Evolutionary conservation across 2,797 vertebrate species (phyloP), one percentile per base, ranked within the genome.

Genomic region (Geotrypetes seraphini): DNA sequence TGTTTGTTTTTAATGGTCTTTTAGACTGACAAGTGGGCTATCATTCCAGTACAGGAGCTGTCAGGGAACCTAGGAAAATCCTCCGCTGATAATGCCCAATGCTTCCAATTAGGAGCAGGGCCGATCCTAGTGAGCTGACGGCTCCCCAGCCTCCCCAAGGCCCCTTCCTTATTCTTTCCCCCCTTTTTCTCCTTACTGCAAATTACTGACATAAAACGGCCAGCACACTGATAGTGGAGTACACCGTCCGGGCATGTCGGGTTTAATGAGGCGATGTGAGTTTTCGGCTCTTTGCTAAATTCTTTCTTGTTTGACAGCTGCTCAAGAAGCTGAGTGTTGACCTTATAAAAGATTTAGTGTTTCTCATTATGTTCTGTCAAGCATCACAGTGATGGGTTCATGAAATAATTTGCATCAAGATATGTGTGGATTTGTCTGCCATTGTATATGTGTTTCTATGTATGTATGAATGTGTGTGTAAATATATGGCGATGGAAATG

Each of bases 1-100:
- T 91, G 94, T 90, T 95, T 96, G 92, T 97, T 96, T 96, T 96
- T 97, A 98, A 97, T 97, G 93, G 93, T 95, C 91, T 94, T 97
- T 97, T 97, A 91, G 92, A 86, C 91, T 98, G 93, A 98, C 94
- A 97, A 96, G 94, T 94, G 92, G 91, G 86, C 93, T 87, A 98
- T 98, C 92, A 97, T 90, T 90, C 84, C 85, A 87, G 91, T 83
- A 89, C 85, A 84, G 83, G 76, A 94, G 91, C 93, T 98, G 95
- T 98, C 95, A 98, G 89, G 41, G 78, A 92, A 80, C 85, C 55
- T 86, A 84, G 87, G 89, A 89, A 90, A 92, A 95, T 82, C 84
- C 89, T 91, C 86, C 71, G 89, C 83, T 98, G 91, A 96, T 92
- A 96, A 97, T 96, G 92, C 95, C 95, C 95, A 97, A 93, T 83